Evolutionary conservation across 1,140 invertebrate species (phyloP), one percentile per base, ranked within the genome.

Genomic region (Eciton burchellii): DNA sequence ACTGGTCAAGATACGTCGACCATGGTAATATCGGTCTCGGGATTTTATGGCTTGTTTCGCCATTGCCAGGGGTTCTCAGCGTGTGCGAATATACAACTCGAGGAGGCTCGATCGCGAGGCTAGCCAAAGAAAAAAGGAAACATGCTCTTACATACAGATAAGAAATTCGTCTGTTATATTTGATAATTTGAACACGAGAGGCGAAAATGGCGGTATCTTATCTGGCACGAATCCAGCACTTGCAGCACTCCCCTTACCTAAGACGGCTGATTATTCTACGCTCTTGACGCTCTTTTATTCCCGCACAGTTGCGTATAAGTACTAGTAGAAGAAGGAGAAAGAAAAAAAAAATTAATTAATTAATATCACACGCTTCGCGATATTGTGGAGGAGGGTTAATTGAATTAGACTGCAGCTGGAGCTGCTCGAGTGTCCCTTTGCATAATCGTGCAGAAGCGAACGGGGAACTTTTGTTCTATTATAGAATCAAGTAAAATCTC

Each of bases 401-500:
- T 91, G 89, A 91, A 91, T 91, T 91, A 90, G 88, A 91, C 90
- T 91, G 89, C 89, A 82, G 70, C 86, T 70, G 82, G 84, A 81
- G 84, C 83, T 85, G n/a, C 86, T 70, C 70, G 84, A 79, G 79
- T 62, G 77, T 84, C 76, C 76, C 83, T 84, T 88, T 83, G 71
- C 83, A 84, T 84, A 88, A 83, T 84, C 76, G 84, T 72, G 88
- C 52, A 74, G 49, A 81, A 77, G 65, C 70, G 81, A 84, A 89
- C 77, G 81, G 88, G 84, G 77, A 83, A 88, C 81, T 85, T 84
- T 86, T 84, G 72, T 87, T 83, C 88, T 84, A 89, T 91, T 90
- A 91, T 91, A 91, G 89, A 91, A 91, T 90, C 88, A 91, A 91
- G 88, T 89, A 90, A 88, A 90, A 87, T 89, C 89, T 89, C 84